phyloP scores from a whole-genome alignment of 2,888 invertebrate species.

The Drosophila kambysellisi region DNA sequence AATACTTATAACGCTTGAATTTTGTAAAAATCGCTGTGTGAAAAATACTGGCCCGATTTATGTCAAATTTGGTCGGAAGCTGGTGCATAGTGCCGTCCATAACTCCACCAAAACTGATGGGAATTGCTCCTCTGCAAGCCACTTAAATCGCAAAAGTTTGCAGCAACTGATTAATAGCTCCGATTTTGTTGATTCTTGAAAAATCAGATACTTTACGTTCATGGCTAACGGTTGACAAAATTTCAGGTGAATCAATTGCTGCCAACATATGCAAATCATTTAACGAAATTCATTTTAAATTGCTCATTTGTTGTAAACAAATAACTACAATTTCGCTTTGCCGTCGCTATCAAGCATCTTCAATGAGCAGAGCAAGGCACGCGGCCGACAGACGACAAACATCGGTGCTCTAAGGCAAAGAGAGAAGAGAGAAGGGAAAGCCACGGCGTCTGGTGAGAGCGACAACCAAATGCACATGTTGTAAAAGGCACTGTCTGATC shows the following conservation, averaged over 20 bases:
- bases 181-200: conserved; percentile 76
- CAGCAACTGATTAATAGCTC: conserved; percentile 22
- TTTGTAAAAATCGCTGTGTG: conserved; percentile 70
- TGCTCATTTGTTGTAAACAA: conserved; percentile 67
- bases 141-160: conserved; percentile 51
- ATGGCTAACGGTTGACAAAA: neutral
- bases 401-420: neutral
- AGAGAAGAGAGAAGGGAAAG: conserved; percentile 9
- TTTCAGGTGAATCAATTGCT: conserved; percentile 30
- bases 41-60: conserved; percentile 44
- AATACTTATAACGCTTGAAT: conserved; percentile 56
- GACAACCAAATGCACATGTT: neutral
- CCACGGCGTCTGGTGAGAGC: conserved; percentile 19
- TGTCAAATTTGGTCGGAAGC: conserved; percentile 36
- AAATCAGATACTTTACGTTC: conserved; percentile 73
- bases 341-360: conserved; percentile 50
- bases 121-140: conserved; percentile 17
- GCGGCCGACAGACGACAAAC: conserved; percentile 51
- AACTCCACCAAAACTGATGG: conserved; percentile 24
- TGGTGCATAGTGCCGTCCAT: conserved; percentile 1
- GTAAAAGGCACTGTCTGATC: neutral
- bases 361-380: conserved; percentile 52
- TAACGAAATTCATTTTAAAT: conserved; percentile 83
- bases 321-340: conserved; percentile 35
- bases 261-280: conserved; percentile 69